phyloP scores from a whole-genome alignment of 2,888 invertebrate species.

The Pardosa pseudoannulata region DNA sequence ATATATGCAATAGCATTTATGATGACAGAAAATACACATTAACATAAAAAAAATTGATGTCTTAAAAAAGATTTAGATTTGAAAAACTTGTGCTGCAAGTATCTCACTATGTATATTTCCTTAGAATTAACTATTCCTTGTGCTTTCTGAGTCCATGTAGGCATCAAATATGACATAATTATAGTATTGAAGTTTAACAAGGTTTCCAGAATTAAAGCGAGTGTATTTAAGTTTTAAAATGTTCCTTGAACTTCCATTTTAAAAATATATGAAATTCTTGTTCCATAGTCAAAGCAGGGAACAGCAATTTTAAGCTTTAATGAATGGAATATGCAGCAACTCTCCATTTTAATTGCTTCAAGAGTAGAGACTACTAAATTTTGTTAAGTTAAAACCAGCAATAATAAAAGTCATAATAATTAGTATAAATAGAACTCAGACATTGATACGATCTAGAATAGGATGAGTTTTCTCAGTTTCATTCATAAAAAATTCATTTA shows the following conservation, averaged over 20 bases:
- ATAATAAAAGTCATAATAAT: background rate
- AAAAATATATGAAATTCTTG: background rate
- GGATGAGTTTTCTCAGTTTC: background rate
- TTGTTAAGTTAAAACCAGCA: background rate
- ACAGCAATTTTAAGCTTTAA: background rate
- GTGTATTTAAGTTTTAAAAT: background rate
- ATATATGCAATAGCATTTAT: too few relatives aligned
- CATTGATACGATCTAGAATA: background rate
- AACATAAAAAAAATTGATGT: too few relatives aligned
- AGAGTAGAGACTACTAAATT: background rate
- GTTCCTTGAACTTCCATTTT: background rate
- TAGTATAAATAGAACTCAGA: background rate
- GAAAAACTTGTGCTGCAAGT: background rate
- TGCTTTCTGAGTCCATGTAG: background rate
- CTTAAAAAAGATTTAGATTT: too few relatives aligned
- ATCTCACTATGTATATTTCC: background rate
- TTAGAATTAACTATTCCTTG: background rate
- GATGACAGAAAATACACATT: too few relatives aligned
- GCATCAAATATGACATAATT: too few relatives aligned
- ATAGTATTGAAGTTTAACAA: too few relatives aligned
- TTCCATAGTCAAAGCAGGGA: background rate
- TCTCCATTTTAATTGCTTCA: background rate
- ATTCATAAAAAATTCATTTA: slow-evolving; percentile 32
- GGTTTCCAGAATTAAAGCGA: background rate
- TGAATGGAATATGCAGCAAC: background rate